phyloP scores from a whole-genome alignment of 1,140 invertebrate genomes.

The Diorhabda elongata region DNA sequence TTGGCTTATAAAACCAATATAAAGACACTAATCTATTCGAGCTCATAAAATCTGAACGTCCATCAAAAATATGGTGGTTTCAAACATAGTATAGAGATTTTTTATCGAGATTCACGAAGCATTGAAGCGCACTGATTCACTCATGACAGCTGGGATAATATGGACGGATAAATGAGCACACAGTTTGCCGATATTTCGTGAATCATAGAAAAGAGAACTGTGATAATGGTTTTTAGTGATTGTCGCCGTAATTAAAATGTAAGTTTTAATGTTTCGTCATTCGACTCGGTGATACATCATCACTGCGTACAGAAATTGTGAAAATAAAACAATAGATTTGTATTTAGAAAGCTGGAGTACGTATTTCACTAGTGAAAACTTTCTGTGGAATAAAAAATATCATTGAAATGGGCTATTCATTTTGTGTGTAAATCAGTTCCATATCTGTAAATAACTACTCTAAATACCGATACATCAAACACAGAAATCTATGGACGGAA shows the following conservation, averaged over 20 bases:
- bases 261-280: background rate
- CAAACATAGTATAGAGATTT: background rate
- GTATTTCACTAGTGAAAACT: too few species aligned
- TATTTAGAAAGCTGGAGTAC: too few species aligned
- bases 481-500: too few species aligned
- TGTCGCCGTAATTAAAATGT: constrained; percentile 2
- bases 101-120: background rate
- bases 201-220: background rate
- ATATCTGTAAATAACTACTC: too few species aligned
- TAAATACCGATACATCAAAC: too few species aligned
- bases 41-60: background rate
- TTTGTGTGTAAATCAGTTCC: too few species aligned
- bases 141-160: background rate
- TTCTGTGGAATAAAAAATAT: too few species aligned
- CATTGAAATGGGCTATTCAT: too few species aligned
- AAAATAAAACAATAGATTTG: too few species aligned
- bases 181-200: background rate
- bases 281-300: background rate
- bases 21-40: too few species aligned
- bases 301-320: background rate
- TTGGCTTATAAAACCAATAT: too few species aligned
- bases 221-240: background rate
- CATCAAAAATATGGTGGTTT: background rate
- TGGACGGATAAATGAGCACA: background rate
- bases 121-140: background rate